phyloP scores from a whole-genome alignment of 2,888 invertebrate species.

The Pecten maximus region DNA sequence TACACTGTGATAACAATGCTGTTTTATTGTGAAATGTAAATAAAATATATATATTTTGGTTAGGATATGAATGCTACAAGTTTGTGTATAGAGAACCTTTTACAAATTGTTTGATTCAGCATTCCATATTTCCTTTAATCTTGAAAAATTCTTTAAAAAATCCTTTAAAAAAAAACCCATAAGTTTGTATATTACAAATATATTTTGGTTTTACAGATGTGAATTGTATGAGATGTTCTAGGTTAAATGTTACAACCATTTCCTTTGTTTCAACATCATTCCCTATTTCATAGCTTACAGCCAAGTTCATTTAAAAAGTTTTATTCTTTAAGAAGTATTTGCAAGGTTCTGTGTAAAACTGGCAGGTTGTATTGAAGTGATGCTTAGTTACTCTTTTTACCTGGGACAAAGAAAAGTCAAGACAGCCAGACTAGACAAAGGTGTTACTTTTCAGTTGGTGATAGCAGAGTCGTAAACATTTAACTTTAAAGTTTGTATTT shows the following conservation, averaged over 20 bases:
- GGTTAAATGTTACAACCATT: not conserved
- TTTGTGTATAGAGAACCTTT: not conserved
- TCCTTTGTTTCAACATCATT: not conserved
- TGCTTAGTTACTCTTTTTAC: no score
- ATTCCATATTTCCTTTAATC: not conserved
- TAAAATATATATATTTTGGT: conserved; percentile 12
- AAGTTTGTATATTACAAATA: not conserved
- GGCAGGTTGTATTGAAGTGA: no score
- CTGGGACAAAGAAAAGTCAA: no score
- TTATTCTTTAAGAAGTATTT: not conserved
- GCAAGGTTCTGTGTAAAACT: no score
- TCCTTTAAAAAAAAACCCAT: no score
- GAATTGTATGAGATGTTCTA: not conserved
- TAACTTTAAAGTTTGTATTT: no score
- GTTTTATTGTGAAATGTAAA: conserved; percentile 9
- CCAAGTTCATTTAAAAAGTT: no score
- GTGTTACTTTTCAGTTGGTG: no score
- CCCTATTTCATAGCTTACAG: not conserved
- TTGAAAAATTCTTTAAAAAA: not conserved
- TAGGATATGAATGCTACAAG: not conserved
- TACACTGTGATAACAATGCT: conserved; percentile 20
- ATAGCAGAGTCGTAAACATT: no score
- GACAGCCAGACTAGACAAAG: no score
- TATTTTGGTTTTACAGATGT: not conserved
- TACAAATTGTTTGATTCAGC: not conserved